Conservation (phyloP, 2,113 vertebrate species). For the Albula glossodonta region DNA sequence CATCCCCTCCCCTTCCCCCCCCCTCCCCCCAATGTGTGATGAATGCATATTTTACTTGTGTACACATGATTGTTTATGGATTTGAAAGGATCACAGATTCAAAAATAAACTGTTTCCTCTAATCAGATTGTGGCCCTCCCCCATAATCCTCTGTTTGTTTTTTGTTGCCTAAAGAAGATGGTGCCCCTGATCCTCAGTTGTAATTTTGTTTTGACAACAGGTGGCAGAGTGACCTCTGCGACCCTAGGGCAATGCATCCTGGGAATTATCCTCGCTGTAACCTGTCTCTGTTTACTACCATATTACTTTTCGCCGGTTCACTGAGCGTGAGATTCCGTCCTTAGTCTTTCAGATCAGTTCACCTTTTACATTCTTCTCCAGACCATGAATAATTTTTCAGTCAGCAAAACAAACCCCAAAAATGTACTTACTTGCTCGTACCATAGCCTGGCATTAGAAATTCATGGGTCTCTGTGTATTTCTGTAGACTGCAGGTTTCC, state of each 20-base stretch:
- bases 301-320: neutral
- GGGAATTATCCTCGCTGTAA: neutral
- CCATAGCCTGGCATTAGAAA: too few relatives aligned
- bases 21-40: constrained; percentile 15
- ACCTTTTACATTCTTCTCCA: neutral
- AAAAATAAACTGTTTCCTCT: constrained; percentile 27
- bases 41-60: constrained; percentile 63
- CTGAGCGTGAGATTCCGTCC: neutral
- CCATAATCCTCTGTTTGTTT: neutral
- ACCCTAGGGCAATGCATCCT: neutral
- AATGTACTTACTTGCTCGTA: too few relatives aligned
- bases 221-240: constrained; percentile 56
- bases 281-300: neutral
- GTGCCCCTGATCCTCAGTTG: neutral
- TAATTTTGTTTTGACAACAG: constrained; percentile 44
- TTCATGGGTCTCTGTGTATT: too few relatives aligned
- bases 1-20: constrained; percentile 15
- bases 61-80: constrained; percentile 65
- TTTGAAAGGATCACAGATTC: constrained; percentile 33
- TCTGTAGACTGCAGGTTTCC: too few relatives aligned
- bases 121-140: constrained; percentile 21
- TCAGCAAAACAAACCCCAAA: neutral
- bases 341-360: neutral
- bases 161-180: neutral
- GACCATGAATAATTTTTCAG: neutral